phyloP scores from a whole-genome alignment of 2,113 vertebrate genomes.

The Pterophyllum scalare region DNA sequence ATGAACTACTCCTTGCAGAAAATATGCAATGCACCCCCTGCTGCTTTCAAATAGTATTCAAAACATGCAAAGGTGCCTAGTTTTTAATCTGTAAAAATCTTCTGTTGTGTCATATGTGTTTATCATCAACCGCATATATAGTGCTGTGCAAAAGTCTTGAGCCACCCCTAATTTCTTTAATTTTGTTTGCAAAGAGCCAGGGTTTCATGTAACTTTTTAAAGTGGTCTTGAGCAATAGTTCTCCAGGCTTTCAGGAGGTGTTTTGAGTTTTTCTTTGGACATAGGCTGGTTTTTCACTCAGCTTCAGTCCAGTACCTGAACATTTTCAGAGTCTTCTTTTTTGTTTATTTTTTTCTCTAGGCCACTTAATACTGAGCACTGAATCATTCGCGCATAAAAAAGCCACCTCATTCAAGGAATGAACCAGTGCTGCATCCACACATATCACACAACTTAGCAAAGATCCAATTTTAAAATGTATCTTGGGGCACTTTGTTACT shows the following conservation, averaged over 20 bases:
- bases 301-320: neutral
- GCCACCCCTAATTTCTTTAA: neutral
- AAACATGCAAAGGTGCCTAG: neutral
- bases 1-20: neutral
- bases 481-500: neutral
- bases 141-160: neutral
- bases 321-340: no score
- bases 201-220: no score
- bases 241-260: neutral
- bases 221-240: neutral
- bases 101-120: slow-evolving; percentile 20
- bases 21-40: neutral
- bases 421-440: neutral
- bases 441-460: neutral
- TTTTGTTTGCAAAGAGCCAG: neutral
- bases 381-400: no score
- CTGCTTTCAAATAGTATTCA: neutral
- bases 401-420: no score
- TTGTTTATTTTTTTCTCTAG: no score
- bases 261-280: neutral
- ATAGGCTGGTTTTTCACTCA: neutral
- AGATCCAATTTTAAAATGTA: neutral
- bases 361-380: no score
- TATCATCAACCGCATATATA: neutral
- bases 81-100: slow-evolving; percentile 39